Evolutionary conservation across 2,797 vertebrate species (phyloP), one percentile per base, ranked within the genome.

Genomic region (Ctenochaetus hawaiiensis): DNA sequence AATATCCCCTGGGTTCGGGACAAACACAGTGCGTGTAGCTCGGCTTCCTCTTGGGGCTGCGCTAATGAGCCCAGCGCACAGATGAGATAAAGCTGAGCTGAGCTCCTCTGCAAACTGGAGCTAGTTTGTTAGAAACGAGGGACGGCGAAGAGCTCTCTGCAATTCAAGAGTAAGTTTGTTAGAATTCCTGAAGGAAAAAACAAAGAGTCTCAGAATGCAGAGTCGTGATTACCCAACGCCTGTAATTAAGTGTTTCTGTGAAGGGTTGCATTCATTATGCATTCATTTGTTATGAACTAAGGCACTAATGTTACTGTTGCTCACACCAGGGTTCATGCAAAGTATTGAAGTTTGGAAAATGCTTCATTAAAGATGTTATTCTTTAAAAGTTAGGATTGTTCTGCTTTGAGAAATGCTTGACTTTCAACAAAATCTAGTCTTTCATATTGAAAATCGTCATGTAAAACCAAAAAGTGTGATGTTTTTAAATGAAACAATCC

Each of bases 11-110:
- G 60, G 83, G 85, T 81, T 82, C 77, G 2, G 85, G 84, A 81
- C 84, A 81, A 84, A 84, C 75, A 77, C 72, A 44, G 67, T 58
- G 52, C 17, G 16, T 30, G 78, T 6, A 78, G 83, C 70, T 72
- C 67, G 75, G 58, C 84, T 74, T 84, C 69, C 87, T 83, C 87
- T 45, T 22, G 77, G 78, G 37, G 76, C 69, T 60, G 34, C 64
- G 47, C 81, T 89, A 90, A 92, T 89, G 84, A 92, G 86, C 71
- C 63, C 67, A 22, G 37, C 63, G 66, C 72, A 80, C 72, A 70
- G 66, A 63, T 22, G 60, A 86, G 62, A 72, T 76, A 54, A 78
- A 81, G 45, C 39, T n/a, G 20, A 34, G 48, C 34, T 16, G 52
- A 65, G 54, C 47, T 78, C 59, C 56, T 67, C 41, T 0, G 66